Base-by-base conservation (phyloP, 2,888 invertebrate genomes). In the Protodeltote pygarga region DNA sequence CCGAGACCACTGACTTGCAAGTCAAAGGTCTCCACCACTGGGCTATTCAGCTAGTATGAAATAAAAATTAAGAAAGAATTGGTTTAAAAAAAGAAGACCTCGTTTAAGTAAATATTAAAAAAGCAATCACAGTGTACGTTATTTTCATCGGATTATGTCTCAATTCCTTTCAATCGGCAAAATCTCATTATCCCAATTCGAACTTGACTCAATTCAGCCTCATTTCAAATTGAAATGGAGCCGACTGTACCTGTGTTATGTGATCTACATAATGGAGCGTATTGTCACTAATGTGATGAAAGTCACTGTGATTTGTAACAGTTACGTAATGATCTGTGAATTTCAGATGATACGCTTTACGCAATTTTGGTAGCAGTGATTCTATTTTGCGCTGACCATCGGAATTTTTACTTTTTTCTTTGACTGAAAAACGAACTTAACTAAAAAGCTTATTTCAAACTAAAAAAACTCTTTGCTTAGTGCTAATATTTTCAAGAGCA, bases 171-270 rank as follows among this genome's bases (percentile, higher is more conserved):
- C 48, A 59, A 53, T 50, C 34, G 24, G n/a, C 15, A 44, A 32
- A 62, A 63, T 63, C 66, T 52, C 44, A 66, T 65, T 60, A 66
- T 45, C 34, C 40, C 23, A 29, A 46, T 59, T 27, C 17, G 46
- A 28, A 40, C 33, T 46, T 19, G 55, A 54, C 37, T 51, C 51
- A 33, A 52, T 42, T 51, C 44, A 35, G 37, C 17, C 55, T 60
- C 48, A 51, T 63, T 65, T 63, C 29, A 63, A 60, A 47, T 63
- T 65, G 27, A 63, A 63, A 55, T 65, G 6, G 19, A 16, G 32
- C n/a, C 16, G 28, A 10, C 9, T 23, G 4, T 35, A 33, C 37
- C 25, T 35, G 24, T 45, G 28, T 53, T 15, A 57, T 37, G 17
- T 34, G 34, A 59, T 65, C 40, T 50, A 19, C 47, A 48, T 50